Evolutionary conservation across 2,888 invertebrate genomes (phyloP).

Genomic region (Carterocephalus palaemon): DNA sequence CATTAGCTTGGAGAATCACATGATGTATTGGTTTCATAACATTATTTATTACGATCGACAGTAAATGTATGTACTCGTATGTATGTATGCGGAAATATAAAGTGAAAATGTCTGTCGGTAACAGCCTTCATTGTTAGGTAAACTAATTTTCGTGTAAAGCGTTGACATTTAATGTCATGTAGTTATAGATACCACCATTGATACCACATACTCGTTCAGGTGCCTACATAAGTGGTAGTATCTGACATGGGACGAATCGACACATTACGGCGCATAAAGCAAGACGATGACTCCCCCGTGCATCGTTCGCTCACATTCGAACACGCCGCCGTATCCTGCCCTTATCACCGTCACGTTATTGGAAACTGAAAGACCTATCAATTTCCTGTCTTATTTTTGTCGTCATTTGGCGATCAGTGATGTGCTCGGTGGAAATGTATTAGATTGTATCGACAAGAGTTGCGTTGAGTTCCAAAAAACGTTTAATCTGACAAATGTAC

Average conservation of each 20-base stretch:
- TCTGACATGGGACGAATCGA: conserved; percentile 32
- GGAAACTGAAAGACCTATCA: conserved; percentile 55
- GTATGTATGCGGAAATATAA: too few relatives aligned
- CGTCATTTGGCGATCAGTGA: conserved; percentile 25
- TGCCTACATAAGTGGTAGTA: conserved; percentile 1
- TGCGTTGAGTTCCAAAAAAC: conserved; percentile 16
- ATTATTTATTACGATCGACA: too few relatives aligned
- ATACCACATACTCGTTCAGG: too few relatives aligned
- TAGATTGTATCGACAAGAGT: conserved; percentile 19
- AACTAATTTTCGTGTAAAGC: too few relatives aligned
- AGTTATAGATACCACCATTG: too few relatives aligned
- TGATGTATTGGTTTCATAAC: too few relatives aligned
- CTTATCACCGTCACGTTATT: conserved; percentile 56
- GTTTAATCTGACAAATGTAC: conserved; percentile 25
- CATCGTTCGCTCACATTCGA: conserved; percentile 39
- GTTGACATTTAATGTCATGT: too few relatives aligned
- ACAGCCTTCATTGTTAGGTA: too few relatives aligned
- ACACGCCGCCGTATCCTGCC: conserved; percentile 41
- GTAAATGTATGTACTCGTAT: too few relatives aligned
- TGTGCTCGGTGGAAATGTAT: conserved; percentile 18
- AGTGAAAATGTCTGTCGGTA: too few relatives aligned
- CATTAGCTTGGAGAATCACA: too few relatives aligned
- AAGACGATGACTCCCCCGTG: conserved; percentile 48
- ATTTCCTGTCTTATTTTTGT: conserved; percentile 54
- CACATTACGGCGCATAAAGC: conserved; percentile 51